Evolutionary conservation across 2,888 invertebrate genomes (phyloP).

Genomic region (Meteorus cinctellus): DNA sequence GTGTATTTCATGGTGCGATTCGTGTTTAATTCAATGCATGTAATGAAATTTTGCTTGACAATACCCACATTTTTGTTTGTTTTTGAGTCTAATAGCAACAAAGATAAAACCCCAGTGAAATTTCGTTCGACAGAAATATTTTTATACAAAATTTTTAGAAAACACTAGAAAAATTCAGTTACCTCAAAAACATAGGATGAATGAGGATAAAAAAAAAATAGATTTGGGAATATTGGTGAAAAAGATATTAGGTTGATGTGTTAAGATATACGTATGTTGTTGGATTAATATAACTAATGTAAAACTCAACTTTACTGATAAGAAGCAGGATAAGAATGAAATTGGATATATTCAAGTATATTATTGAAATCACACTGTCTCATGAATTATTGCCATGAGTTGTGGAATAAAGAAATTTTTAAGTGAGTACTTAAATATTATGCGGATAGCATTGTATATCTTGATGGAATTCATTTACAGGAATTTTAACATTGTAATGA

Average conservation of each 20-base stretch:
- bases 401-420: background rate
- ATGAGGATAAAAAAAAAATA: background rate
- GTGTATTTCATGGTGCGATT: background rate
- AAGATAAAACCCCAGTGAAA: background rate
- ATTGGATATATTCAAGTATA: background rate
- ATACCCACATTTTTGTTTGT: background rate
- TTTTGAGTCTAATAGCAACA: background rate
- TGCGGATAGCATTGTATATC: background rate
- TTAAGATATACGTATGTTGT: background rate
- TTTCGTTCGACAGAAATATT: background rate
- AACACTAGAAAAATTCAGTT: background rate
- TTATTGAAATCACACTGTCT: background rate
- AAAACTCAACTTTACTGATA: background rate
- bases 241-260: background rate
- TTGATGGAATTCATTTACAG: background rate
- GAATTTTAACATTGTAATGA: background rate
- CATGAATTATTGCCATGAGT: background rate
- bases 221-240: background rate
- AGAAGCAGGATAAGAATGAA: background rate
- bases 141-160: background rate
- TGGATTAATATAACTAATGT: background rate
- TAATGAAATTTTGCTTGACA: background rate
- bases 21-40: background rate
- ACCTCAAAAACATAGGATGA: background rate
- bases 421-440: conserved; percentile 23